Evolutionary conservation across 2,797 vertebrate species (phyloP).

Genomic region (Rhabdophis nuchalis): DNA sequence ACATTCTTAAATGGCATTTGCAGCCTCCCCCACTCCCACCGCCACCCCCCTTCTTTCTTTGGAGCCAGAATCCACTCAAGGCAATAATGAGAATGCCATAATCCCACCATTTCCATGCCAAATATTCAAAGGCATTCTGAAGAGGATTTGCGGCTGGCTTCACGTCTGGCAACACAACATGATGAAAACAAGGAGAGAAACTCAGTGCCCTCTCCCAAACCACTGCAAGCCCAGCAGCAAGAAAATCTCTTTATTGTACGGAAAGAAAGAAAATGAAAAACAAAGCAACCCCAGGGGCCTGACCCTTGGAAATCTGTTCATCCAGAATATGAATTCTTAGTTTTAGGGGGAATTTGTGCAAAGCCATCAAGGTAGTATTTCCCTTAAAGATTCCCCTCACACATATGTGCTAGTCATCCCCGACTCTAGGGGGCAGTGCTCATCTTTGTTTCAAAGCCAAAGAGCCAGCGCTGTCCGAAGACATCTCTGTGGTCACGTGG

Average conservation of each 20-base stretch:
- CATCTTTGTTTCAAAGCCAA: no score
- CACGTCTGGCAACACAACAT: background rate
- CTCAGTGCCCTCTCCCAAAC: background rate
- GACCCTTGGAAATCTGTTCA: background rate
- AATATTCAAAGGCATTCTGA: background rate
- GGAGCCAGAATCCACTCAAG: background rate
- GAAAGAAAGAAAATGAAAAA: background rate
- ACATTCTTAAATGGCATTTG: background rate
- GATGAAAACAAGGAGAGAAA: background rate
- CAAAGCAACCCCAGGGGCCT: background rate
- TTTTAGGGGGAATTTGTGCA: background rate
- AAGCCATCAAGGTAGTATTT: background rate
- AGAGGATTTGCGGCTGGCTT: background rate
- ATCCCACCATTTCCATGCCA: background rate
- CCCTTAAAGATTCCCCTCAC: no score
- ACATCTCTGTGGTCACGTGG: no score
- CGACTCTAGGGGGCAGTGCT: no score
- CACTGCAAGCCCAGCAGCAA: background rate
- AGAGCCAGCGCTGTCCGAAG: no score
- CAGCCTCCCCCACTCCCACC: background rate
- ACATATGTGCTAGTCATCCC: no score
- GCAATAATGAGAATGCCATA: background rate
- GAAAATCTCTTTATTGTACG: background rate
- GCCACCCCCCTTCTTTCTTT: background rate
- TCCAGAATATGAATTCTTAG: background rate